Base-by-base conservation (phyloP, 1,140 invertebrate genomes). In the Neoseiulus cucumeris region DNA sequence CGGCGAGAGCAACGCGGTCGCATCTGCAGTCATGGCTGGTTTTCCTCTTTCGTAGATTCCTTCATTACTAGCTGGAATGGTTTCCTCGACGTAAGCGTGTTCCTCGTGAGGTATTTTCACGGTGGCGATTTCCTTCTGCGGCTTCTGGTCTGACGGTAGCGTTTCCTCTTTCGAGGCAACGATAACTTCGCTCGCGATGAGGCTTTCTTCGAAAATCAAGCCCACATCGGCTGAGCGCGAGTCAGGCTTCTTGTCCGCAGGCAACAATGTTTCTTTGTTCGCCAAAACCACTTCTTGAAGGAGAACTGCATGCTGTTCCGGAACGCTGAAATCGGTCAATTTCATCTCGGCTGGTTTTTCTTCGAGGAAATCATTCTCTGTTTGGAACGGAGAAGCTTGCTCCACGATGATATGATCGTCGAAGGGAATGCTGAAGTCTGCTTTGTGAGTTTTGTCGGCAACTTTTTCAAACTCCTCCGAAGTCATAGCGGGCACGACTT, bases 61-160 rank as follows among this genome's bases (percentile, higher is more conserved):
- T 65, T 71, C 70, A 9, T 42, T 55, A 22, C 66, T 44, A 42
- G 68, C 59, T 7, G 66, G n/a, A 39, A 68, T 44, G 7, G 64
- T 59, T 17, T 66, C 65, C 9, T 64, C 64, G 18, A 71, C 39
- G 17, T 67, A 18, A 14, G 70, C 29, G 65, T 68, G 66, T 65
- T 71, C 66, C 44, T 67, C 66, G 2, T 51, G 64, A 42, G 45
- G 39, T 18, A 70, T 51, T 39, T 29, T n/a, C n/a, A 67, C 9
- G 2, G 25, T 44, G 25, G 69, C 65, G 17, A 64, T 64, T 30
- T 66, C 65, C 18, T 66, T 65, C 9, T 20, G 25, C 7, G 67
- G n/a, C 30, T 68, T 55, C 7, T 39, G 55, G 39, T 65, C 67
- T 18, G 29, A 39, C 44, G 68, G 66, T 17, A 59, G 44, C 2